Evolutionary conservation across 2,888 invertebrate species (phyloP).

Genomic region (Cephonodes hylas): DNA sequence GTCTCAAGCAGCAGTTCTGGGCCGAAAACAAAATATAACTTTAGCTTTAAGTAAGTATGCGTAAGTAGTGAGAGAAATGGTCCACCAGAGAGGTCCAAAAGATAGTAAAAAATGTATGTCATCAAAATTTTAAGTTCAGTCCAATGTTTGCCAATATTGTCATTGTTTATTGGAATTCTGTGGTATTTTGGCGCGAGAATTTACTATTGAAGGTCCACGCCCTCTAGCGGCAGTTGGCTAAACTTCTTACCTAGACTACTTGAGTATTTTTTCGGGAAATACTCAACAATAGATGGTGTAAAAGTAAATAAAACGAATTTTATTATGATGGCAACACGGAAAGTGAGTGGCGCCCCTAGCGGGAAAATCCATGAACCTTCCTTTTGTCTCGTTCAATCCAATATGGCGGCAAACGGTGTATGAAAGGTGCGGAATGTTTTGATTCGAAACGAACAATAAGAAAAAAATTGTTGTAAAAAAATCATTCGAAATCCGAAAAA

Average conservation of each 20-base stretch:
- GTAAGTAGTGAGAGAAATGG: too few relatives aligned
- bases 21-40: too few relatives aligned
- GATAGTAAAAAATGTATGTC: too few relatives aligned
- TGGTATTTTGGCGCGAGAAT: neutral
- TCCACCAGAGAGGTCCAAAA: too few relatives aligned
- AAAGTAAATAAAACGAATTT: constrained; percentile 13
- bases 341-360: constrained; percentile 44
- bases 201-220: neutral
- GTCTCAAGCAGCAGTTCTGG: too few relatives aligned
- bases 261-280: too few relatives aligned
- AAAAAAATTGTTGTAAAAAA: constrained; percentile 39
- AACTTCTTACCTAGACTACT: too few relatives aligned
- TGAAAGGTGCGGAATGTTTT: constrained; percentile 79
- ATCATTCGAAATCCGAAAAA: constrained; percentile 49
- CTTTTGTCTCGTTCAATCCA: constrained; percentile 76
- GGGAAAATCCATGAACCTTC: constrained; percentile 40
- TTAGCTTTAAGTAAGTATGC: too few relatives aligned
- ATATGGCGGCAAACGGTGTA: constrained; percentile 79
- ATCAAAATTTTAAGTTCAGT: too few relatives aligned
- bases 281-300: constrained; percentile 29
- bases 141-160: too few relatives aligned
- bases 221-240: too few relatives aligned
- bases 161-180: neutral
- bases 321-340: constrained; percentile 44
- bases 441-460: constrained; percentile 69